These are phyloP conservation scores for Tyto alba DNA, from an alignment of 2,113 vertebrate genomes.

Conservation along the genomic window DNA sequence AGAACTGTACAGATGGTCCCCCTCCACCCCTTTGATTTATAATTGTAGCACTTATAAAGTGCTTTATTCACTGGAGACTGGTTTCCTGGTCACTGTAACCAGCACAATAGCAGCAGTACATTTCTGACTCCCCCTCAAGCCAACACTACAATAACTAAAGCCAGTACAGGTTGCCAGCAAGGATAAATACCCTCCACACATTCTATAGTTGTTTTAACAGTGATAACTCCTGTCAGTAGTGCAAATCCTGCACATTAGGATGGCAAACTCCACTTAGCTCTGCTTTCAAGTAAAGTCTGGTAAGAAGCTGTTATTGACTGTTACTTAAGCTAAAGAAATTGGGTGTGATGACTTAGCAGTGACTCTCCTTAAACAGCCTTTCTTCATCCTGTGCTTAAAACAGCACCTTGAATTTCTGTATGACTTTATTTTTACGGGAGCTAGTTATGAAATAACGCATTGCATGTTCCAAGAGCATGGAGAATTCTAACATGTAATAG, in stretches of 20 bases:
- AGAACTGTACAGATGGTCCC: neutral
- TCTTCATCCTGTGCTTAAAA: neutral
- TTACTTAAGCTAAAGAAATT: neutral
- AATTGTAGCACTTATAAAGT: neutral
- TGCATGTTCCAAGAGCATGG: accelerated
- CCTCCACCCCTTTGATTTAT: neutral
- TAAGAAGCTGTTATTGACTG: neutral
- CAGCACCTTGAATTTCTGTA: neutral
- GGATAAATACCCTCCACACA: neutral
- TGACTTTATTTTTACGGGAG: neutral
- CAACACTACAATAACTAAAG: neutral
- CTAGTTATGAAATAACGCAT: neutral
- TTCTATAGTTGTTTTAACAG: accelerated
- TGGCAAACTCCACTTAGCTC: accelerated
- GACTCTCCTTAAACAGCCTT: neutral
- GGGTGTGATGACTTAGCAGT: neutral
- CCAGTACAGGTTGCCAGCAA: neutral
- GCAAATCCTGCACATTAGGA: neutral
- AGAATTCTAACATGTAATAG: accelerated
- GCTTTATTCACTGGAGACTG: neutral
- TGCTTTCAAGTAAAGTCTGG: neutral
- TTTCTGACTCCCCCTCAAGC: neutral
- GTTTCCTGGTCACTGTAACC: neutral
- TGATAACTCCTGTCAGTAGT: accelerated
- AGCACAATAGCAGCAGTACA: neutral